Base-by-base conservation (phyloP, 2,888 invertebrate species). In the Corythucha ciliata region DNA sequence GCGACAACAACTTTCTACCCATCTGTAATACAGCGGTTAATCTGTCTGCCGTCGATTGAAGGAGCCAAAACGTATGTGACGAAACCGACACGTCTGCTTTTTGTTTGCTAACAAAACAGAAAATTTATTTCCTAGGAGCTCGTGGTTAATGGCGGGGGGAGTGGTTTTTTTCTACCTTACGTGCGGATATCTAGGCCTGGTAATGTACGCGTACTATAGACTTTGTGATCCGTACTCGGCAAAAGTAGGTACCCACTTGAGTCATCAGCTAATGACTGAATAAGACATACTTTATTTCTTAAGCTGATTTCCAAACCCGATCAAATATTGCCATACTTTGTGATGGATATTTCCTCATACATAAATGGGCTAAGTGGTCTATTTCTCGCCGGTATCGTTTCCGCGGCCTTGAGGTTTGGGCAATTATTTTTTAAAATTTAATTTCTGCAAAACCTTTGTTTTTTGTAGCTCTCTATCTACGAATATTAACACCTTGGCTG, bases 311-410 rank as follows among this genome's bases (percentile, higher is more conserved):
- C 36, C 4, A 61, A 60, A 26, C 60, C 61, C 8, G 66, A 74
- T 52, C 72, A 81, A 75, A 67, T 80, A 14, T 71, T 84, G 3
- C 83, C 84, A 0, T 76, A 78, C 60, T 85, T 81, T 61, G 74
- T 84, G 2, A 79, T 84, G 72, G 79, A 80, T 59, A 70, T 79
- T 12, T 74, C 81, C 0, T 41, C 46, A 6, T 69, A 74, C 63
- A 72, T 81, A 61, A 79, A 79, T 16, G 83, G 84, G 1, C 71
- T 85, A 46, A 78, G 82, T 24, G 85, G 84, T 3, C 70, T 85
- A 40, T 84, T 86, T 60, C 74, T 83, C 2, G 81, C 83, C 16
- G 79, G 83, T 18, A 72, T 83, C 36, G 81, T 84, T 59, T 80
- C 81, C 63, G 82, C 83, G 0, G 81, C 81, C 1, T 72, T 84